These are phyloP conservation scores for Uria lomvia DNA, from an alignment of 2,113 vertebrate genomes.

Conservation along the genomic window DNA sequence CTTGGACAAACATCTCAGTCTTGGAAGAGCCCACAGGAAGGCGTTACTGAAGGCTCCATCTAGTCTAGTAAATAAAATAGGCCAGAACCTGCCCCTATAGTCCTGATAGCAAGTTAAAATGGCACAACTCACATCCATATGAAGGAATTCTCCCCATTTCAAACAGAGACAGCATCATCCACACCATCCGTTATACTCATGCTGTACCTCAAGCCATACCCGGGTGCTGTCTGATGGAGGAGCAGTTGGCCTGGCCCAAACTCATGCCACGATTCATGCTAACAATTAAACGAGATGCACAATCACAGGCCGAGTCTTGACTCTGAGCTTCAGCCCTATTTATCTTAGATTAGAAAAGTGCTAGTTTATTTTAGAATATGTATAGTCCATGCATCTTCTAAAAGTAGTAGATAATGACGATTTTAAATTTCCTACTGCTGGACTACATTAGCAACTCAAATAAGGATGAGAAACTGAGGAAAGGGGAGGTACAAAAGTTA, in stretches of 20 bases:
- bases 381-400: background rate
- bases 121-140: background rate
- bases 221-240: background rate
- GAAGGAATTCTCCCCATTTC: background rate
- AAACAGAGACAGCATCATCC: background rate
- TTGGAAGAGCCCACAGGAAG: background rate
- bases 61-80: background rate
- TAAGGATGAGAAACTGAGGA: background rate
- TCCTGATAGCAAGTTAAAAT: background rate
- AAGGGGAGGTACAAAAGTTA: background rate
- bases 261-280: background rate
- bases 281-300: background rate
- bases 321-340: background rate
- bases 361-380: background rate
- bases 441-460: background rate
- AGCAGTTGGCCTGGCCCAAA: background rate
- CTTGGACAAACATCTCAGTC: background rate
- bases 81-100: background rate
- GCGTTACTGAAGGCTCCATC: background rate
- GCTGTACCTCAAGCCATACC: background rate
- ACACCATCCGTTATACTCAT: background rate
- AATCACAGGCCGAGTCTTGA: background rate
- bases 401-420: background rate
- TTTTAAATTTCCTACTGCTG: background rate
- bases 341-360: background rate